Evolutionary conservation across 2,888 invertebrate species (phyloP).

Genomic region (Brachyptera putata): DNA sequence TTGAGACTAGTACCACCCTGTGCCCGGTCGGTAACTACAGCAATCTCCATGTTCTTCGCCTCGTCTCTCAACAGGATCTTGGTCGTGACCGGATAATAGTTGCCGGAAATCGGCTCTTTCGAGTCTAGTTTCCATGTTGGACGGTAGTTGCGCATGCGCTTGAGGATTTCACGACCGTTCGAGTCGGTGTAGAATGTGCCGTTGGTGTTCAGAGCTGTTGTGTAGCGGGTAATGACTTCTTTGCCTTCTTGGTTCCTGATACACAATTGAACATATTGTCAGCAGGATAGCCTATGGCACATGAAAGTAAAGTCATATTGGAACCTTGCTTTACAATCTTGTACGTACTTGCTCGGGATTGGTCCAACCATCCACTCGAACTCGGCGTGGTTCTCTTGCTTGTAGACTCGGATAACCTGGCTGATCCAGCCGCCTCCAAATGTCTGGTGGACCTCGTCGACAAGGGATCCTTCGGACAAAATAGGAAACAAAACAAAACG

Average conservation of each 20-base stretch:
- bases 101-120: constrained; percentile 72
- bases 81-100: constrained; percentile 91
- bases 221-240: constrained; percentile 75
- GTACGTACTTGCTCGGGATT: constrained; percentile 60
- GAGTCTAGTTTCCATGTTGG: constrained; percentile 67
- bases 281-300: too few relatives aligned
- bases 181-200: constrained; percentile 86
- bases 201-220: constrained; percentile 56
- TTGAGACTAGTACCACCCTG: constrained; percentile 75
- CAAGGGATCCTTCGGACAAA: constrained; percentile 41
- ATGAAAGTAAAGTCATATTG: too few relatives aligned
- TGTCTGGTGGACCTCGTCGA: constrained; percentile 62
- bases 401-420: constrained; percentile 56
- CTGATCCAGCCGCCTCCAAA: constrained; percentile 57
- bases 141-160: constrained; percentile 61
- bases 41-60: constrained; percentile 46
- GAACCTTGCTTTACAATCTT: too few relatives aligned
- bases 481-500: not conserved
- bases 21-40: constrained; percentile 69
- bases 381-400: constrained; percentile 48
- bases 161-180: constrained; percentile 83
- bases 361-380: constrained; percentile 77
- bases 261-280: constrained; percentile 27
- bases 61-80: constrained; percentile 66
- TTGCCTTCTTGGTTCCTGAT: constrained; percentile 63